Percentiles rank a stretch among this genome's conserved stretches.
These are phyloP conservation scores for Periophthalmus modestus DNA, from an alignment of 2,113 vertebrate species.

Conservation along the genomic window DNA sequence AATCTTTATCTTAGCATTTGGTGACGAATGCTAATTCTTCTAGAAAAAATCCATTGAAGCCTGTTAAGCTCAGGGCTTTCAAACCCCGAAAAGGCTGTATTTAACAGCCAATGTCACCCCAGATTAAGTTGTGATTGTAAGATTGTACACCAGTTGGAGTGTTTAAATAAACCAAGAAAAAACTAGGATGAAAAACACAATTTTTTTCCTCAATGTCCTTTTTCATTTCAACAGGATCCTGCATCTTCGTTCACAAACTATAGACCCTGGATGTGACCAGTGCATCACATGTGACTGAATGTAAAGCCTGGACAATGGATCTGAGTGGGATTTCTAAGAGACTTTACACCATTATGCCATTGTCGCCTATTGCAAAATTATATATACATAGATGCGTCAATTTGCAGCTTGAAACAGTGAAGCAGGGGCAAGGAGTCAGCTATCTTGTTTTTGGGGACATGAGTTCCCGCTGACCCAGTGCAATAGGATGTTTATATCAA, in stretches of 20 bases:
- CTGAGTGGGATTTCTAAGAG: conserved; percentile 18
- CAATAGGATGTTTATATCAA: conserved; percentile 44
- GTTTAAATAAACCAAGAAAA: no score
- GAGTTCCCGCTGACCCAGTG: conserved; percentile 42
- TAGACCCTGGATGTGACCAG: conserved; percentile 22
- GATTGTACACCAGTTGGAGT: no score
- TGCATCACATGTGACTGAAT: conserved; percentile 3
- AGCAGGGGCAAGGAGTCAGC: conserved; percentile 9
- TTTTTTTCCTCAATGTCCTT: background rate
- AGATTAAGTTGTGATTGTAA: no score
- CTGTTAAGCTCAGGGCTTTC: no score
- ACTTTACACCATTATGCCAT: conserved; percentile 20
- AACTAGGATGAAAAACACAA: no score
- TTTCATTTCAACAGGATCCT: conserved; percentile 35
- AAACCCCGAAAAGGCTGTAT: no score
- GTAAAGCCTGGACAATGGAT: conserved; percentile 25
- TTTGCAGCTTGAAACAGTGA: conserved; percentile 13
- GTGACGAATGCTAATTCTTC: no score
- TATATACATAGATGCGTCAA: conserved; percentile 8
- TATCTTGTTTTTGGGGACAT: conserved; percentile 32
- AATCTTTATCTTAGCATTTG: no score
- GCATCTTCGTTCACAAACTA: conserved; percentile 18
- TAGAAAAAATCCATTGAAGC: no score
- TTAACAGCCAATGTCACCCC: no score
- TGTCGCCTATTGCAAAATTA: conserved; percentile 23